Percentiles rank a stretch among this genome's conserved stretches.
Evolutionary conservation across 1,140 invertebrate species (phyloP).

Genomic region (Drosophila ficusphila): DNA sequence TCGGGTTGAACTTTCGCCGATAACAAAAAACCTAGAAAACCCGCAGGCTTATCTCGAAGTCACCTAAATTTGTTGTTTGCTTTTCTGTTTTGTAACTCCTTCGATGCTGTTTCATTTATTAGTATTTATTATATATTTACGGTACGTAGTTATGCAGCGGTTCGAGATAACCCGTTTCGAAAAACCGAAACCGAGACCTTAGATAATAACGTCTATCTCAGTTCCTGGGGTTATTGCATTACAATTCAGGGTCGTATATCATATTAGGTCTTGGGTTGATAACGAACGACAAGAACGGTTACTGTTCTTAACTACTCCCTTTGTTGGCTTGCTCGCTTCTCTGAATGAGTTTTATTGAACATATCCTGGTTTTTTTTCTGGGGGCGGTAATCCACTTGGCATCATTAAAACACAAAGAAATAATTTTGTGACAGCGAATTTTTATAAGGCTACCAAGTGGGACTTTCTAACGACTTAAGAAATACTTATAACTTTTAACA

Average conservation of each 20-base stretch:
- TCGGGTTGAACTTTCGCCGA: conserved; percentile 16
- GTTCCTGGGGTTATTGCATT: conserved; percentile 37
- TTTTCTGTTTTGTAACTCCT: conserved; percentile 30
- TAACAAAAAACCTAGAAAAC: conserved; percentile 17
- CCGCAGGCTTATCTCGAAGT: conserved; percentile 23
- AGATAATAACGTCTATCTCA: conserved; percentile 29
- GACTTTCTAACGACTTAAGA: too few species aligned
- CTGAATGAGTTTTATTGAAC: conserved; percentile 44
- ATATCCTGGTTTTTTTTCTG: conserved; percentile 41
- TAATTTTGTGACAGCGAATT: background rate
- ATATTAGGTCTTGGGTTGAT: conserved; percentile 30
- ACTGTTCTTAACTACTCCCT: background rate
- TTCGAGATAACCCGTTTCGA: conserved; percentile 30
- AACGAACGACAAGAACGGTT: conserved; percentile 24
- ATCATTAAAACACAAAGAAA: background rate
- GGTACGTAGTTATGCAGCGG: conserved; percentile 14
- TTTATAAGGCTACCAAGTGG: too few species aligned
- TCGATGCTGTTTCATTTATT: conserved; percentile 18
- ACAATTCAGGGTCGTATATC: conserved; percentile 52
- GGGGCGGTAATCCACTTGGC: conserved; percentile 6
- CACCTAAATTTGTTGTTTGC: conserved; percentile 20
- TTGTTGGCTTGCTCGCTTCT: conserved; percentile 7
- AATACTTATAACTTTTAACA: too few species aligned
- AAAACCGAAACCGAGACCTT: conserved; percentile 7
- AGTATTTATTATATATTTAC: conserved; percentile 9